These are phyloP conservation scores for Philotrypesis tridentata DNA, from an alignment of 1,140 invertebrate genomes.

Conservation along the genomic window DNA sequence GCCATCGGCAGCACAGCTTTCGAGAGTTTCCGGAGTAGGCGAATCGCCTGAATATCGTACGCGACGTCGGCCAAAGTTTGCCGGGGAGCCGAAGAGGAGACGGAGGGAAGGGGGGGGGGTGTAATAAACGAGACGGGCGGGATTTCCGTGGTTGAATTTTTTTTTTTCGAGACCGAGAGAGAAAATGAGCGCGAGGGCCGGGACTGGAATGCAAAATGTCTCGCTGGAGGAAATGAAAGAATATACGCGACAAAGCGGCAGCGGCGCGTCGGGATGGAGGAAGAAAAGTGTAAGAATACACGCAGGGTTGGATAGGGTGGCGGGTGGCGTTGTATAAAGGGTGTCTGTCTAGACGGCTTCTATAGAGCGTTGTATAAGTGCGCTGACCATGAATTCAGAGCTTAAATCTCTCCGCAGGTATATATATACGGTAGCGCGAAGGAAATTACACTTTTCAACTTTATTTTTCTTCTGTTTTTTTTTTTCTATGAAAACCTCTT, in stretches of 20 bases:
- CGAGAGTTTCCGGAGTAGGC: not conserved
- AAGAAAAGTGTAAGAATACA: conserved; percentile 54
- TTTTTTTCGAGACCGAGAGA: too few relatives aligned
- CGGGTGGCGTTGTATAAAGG: conserved; percentile 55
- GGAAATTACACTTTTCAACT: too few relatives aligned
- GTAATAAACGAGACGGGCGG: too few relatives aligned
- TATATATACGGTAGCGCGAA: too few relatives aligned
- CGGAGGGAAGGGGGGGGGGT: too few relatives aligned
- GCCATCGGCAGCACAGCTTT: not conserved
- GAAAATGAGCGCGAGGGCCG: too few relatives aligned
- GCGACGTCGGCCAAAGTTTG: not conserved
- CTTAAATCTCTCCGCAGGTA: too few relatives aligned
- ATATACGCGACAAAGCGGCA: conserved; percentile 5
- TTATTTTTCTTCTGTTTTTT: too few relatives aligned
- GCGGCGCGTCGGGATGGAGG: not conserved
- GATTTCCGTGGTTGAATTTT: too few relatives aligned
- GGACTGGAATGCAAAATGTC: not conserved
- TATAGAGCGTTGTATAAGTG: conserved; percentile 55
- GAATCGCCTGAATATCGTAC: not conserved
- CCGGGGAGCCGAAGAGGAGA: too few relatives aligned
- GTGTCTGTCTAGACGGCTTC: conserved; percentile 60
- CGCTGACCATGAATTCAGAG: conserved; percentile 54
- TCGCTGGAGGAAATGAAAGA: not conserved
- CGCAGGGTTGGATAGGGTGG: conserved; percentile 29
- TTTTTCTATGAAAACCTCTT: too few relatives aligned